Base-by-base conservation (phyloP, 2,797 vertebrate genomes). In the Pseudochromis fuscus region DNA sequence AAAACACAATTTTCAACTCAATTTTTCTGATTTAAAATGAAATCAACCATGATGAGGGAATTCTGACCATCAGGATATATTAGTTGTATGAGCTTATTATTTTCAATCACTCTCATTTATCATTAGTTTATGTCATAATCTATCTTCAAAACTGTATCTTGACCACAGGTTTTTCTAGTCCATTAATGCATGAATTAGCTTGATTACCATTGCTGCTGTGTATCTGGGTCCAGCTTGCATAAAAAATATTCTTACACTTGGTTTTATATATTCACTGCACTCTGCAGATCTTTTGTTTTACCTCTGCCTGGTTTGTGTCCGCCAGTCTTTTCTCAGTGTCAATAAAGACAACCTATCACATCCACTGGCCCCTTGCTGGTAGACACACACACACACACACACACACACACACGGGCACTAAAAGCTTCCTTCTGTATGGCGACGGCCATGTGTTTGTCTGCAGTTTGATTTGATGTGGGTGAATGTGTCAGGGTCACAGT, bases 401-500 rank as follows among this genome's bases (percentile, higher is more conserved):
- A 50, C 25, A 50, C 48, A 27, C 45, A 16, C 45, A 55, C 21
- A 44, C 27, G 1, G 8, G n/a, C n/a, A 48, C 57, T 61, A 33
- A 77, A 84, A 79, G 66, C 64, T 38, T 82, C 52, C 33, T 48
- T 62, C 33, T 48, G 61, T 44, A 49, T 49, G 16, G 62, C 63
- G 74, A 75, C 56, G 18, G 68, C 65, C 37, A 5, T 49, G 49
- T 82, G 80, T 85, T 75, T 85, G 81, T 86, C 75, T 87, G 77
- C 64, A 60, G 67, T 72, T 77, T 70, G 71, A 79, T 89, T 79
- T 88, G 82, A 89, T 84, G 83, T 82, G 81, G 86, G 60, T 83
- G 74, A 88, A 84, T 81, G 86, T 91, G 85, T 90, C 88, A 85
- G 83, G 83, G 86, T 91, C 85, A 83, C 81, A 78, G 86, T 88